Conservation (phyloP, 2,113 vertebrate genomes). For the Mirounga angustirostris region DNA sequence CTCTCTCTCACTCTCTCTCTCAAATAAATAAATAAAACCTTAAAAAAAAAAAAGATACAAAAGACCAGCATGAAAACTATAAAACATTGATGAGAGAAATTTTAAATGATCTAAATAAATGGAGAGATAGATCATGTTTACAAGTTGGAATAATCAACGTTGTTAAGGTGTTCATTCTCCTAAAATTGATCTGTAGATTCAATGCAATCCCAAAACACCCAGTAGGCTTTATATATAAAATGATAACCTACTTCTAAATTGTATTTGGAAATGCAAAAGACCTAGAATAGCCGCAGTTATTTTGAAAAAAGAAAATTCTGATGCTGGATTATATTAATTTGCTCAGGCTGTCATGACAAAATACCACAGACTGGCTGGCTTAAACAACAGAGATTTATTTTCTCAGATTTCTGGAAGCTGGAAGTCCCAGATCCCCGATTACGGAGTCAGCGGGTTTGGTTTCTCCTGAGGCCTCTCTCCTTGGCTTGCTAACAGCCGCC, state of each 20-base stretch:
- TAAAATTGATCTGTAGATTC: neutral
- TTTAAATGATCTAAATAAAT: neutral
- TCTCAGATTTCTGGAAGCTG: neutral
- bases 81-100: neutral
- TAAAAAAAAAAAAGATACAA: neutral
- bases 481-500: neutral
- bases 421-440: neutral
- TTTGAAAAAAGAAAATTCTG: neutral
- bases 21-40: too few relatives aligned
- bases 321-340: too few relatives aligned
- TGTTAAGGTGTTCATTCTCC: neutral
- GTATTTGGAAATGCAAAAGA: neutral
- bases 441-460: neutral
- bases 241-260: neutral
- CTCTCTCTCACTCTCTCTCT: too few relatives aligned
- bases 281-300: neutral
- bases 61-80: neutral
- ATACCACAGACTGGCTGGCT: neutral
- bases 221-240: neutral
- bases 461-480: neutral
- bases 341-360: neutral
- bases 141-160: neutral
- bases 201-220: neutral
- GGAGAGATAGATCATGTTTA: neutral
- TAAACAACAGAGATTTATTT: neutral